These are phyloP conservation scores for Abrostola tripartita DNA, from an alignment of 2,888 invertebrate genomes.

Conservation along the genomic window DNA sequence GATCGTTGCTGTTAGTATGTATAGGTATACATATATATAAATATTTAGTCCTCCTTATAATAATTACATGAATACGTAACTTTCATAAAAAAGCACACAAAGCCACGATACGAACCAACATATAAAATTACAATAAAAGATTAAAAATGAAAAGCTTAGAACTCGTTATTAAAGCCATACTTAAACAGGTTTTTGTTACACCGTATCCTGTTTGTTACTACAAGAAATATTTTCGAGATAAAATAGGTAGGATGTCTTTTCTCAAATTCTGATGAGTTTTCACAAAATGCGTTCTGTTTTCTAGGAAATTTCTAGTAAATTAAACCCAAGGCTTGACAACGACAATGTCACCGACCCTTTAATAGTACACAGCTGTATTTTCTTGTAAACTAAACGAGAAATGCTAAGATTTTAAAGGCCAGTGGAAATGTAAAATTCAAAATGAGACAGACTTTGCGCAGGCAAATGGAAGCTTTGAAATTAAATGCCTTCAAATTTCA, in stretches of 20 bases:
- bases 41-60: too few relatives aligned
- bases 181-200: too few relatives aligned
- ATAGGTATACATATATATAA: too few relatives aligned
- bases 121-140: too few relatives aligned
- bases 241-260: constrained; percentile 13
- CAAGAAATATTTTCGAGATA: not conserved
- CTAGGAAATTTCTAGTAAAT: constrained; percentile 40
- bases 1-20: too few relatives aligned
- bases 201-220: not conserved
- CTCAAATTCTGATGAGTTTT: not conserved
- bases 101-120: too few relatives aligned
- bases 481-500: constrained; percentile 33
- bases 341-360: constrained; percentile 35
- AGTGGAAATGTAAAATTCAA: constrained; percentile 39
- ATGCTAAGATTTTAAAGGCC: constrained; percentile 41
- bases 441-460: constrained; percentile 38
- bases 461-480: constrained; percentile 23
- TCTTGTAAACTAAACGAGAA: constrained; percentile 39
- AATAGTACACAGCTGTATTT: constrained; percentile 38
- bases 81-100: too few relatives aligned
- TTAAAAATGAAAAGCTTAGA: too few relatives aligned
- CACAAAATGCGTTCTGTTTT: constrained; percentile 24
- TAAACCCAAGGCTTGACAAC: constrained; percentile 35
- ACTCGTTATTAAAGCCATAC: too few relatives aligned
- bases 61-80: too few relatives aligned